These are phyloP conservation scores for Portunus trituberculatus DNA, from an alignment of 1,140 invertebrate genomes.

Conservation along the genomic window DNA sequence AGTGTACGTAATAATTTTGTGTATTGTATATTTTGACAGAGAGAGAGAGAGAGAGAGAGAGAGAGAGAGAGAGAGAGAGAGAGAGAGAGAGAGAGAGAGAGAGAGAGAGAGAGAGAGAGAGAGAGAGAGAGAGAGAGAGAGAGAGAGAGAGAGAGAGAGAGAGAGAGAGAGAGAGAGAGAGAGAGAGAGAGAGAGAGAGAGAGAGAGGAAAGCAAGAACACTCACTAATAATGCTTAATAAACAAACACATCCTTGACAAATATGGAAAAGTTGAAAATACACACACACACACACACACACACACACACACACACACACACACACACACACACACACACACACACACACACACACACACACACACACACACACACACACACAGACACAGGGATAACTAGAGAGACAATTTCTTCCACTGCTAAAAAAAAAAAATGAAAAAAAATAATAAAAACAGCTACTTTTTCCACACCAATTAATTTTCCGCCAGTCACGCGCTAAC, in stretches of 20 bases:
- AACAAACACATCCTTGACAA: not conserved
- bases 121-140: slow-evolving; percentile 29
- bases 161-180: not conserved
- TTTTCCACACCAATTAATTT: too few relatives aligned
- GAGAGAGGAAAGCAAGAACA: not conserved
- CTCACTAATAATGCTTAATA: not conserved
- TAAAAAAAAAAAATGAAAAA: too few relatives aligned
- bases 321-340: not conserved
- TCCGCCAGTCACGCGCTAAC: too few relatives aligned
- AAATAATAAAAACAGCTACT: too few relatives aligned
- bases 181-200: slow-evolving; percentile 25
- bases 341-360: not conserved
- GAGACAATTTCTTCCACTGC: too few relatives aligned
- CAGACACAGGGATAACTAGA: too few relatives aligned
- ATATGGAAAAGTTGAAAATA: not conserved
- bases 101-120: slow-evolving; percentile 32
- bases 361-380: too few relatives aligned
- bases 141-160: slow-evolving; percentile 1
- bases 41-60: slow-evolving; percentile 37
- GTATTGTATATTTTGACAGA: too few relatives aligned
- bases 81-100: slow-evolving; percentile 43
- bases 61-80: slow-evolving; percentile 43
- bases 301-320: too few relatives aligned
- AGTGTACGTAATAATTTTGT: too few relatives aligned
- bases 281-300: not conserved